Evolutionary conservation across 2,113 vertebrate species (phyloP), one percentile per base, ranked within the genome.

Genomic region (Cairina moschata): DNA sequence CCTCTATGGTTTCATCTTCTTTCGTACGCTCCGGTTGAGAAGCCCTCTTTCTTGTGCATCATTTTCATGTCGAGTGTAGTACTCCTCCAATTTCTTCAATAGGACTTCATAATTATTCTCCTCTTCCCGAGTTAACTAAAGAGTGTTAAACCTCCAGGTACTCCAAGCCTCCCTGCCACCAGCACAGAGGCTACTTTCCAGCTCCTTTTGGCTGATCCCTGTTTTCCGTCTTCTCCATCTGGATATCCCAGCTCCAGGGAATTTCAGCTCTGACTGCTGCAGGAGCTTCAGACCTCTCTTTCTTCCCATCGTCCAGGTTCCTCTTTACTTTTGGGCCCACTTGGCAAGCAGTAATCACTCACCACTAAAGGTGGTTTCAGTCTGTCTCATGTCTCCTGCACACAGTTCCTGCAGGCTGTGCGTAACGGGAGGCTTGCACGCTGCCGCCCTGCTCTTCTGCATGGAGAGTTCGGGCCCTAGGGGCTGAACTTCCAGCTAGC

Each of bases 1-100:
- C 88, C 77, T 59, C 60, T 68, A 26, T 25, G 66, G 77, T 56
- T 86, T 96, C 91, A 95, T 81, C 83, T 93, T 60, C 69, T 48
- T 92, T 83, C 69, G 1, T 5, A 23, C 0, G 18, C 62, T 68
- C 8, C 63, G 1, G 13, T 79, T 52, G 13, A 81, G 68, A 44
- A 83, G 67, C 60, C 59, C 48, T 63, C 55, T 90, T 85, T 88
- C 75, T 5, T 1, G 11, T 15, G 68, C 88, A 60, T 78, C 50
- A 1, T 81, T 88, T 50, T 56, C 54, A 13, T 59, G 56, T 42
- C 0, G 3, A 93, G 83, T 34, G 76, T 25, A 72, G 86, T 71
- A 17, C 86, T 96, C 42, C 86, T 88, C 29, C 11, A 56, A 86
- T 81, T 71, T 22, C 69, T 65, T 87, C 81, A 82, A 10, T 5